Percentiles rank a stretch among this genome's conserved stretches.
Evolutionary conservation across 2,113 vertebrate genomes (phyloP).

Genomic region (Cyanocitta stelleri): DNA sequence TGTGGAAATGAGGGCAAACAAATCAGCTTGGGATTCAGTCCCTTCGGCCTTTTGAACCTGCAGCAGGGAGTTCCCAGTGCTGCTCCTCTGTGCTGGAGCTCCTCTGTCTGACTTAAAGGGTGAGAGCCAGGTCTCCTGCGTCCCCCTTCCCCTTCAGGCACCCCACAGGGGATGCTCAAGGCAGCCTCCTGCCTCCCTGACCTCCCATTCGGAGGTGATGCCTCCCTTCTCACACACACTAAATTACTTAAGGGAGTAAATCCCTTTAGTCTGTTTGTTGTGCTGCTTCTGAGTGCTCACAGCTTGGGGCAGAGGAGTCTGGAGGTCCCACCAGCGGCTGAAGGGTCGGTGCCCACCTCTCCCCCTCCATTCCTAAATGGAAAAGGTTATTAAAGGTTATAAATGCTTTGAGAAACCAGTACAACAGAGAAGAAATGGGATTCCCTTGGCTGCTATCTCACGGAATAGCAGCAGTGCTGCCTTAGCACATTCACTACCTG

Average conservation of each 20-base stretch:
- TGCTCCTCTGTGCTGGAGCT: not conserved
- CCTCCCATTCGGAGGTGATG: fast-evolving
- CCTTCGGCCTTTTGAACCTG: not conserved
- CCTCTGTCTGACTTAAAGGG: not conserved
- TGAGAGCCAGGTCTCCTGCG: not conserved
- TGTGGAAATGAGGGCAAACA: not conserved
- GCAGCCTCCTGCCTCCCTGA: not conserved
- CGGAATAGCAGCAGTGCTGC: not conserved
- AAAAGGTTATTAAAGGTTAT: not conserved
- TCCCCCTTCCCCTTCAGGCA: not conserved
- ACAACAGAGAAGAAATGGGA: not conserved
- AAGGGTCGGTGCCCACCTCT: not conserved
- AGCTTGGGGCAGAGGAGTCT: not conserved
- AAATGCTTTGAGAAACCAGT: not conserved
- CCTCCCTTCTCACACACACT: not conserved
- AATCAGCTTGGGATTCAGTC: not conserved
- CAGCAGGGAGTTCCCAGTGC: not conserved
- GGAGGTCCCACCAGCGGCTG: not conserved
- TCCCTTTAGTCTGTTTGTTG: not conserved
- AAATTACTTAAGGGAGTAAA: not conserved
- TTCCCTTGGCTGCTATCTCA: not conserved
- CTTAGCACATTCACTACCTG: not conserved
- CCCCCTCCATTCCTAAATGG: not conserved
- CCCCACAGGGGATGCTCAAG: not conserved
- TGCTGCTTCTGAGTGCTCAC: not conserved